Base-by-base conservation (phyloP, 2,888 invertebrate species). In the Epirrita christyi region DNA sequence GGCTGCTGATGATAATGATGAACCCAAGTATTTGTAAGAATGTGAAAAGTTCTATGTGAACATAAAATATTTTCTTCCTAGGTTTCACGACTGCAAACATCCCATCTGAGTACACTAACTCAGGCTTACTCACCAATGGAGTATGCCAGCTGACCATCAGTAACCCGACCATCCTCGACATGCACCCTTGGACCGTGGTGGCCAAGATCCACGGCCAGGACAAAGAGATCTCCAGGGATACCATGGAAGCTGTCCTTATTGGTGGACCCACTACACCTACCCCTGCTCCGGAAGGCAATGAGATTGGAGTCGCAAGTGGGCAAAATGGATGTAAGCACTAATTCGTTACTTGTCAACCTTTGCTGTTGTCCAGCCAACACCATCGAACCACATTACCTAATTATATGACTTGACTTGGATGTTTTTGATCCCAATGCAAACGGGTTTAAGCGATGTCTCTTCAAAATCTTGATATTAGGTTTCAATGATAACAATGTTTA, bases 161-260 rank as follows among this genome's bases (percentile, higher is more conserved):
- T 0, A 13, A 56, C 6, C 78, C 85, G 0, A 63, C 61, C 0
- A 63, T 66, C 0, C 34, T 81, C 11, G 87, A 90, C 46, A 41
- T 66, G 9, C 78, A 76, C 6, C 84, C 87, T 0, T 90, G 90
- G 90, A 82, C 83, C 1, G 72, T 90, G 9, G 81, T 71, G 1
- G 81, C 79, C 28, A 83, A 71, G 63, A 50, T 84, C 28, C 42
- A 10, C 0, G 83, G 80, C 0, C 70, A 70, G 1, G 68, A 73
- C 6, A 63, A 56, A 0, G 88, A 89, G 67, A 49, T 85, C 10
- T 54, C 70, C 14, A 71, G 69, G 40, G 63, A 62, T 27, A 76
- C 79, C 0, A 61, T 55, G 5, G 67, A 73, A 8, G 60, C 66
- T 0, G 49, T 63, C 9, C 8, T 55, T 8, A 42, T 56, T 37